Base-by-base conservation (phyloP, 2,797 vertebrate species). In the Austrolebias charrua region DNA sequence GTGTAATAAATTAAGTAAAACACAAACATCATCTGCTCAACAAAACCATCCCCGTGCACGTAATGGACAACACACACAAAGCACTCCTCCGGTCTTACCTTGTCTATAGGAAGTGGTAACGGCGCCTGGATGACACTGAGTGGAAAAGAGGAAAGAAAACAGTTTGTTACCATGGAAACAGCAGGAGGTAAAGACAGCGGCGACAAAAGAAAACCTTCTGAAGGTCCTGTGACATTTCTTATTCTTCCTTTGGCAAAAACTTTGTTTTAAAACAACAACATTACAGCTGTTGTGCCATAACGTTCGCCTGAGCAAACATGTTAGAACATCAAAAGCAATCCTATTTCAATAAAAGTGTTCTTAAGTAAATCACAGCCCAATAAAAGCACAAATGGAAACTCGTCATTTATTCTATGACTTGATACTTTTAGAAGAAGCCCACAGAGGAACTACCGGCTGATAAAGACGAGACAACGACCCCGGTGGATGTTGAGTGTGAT, bases 101-200 rank as follows among this genome's bases (percentile, higher is more conserved):
- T 98, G 91, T 99, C 97, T 93, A 98, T 92, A 88, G 97, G 97
- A 93, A 96, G 95, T 82, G 97, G 95, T 88, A 97, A 92, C 63
- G 97, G 94, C 88, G 95, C 92, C 90, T 96, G 96, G 92, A 98
- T 98, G 90, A 98, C 96, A 91, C 97, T 99, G 86, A 60, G 90
- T 92, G 81, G 76, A 63, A 65, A 35, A 84, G 50, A 80, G 50
- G 57, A 49, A 65, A 71, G 35, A 63, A 75, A 69, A 81, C 73
- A 79, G 38, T 77, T 76, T 0, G 66, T 89, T 63, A 77, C 86
- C 80, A 82, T 83, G 76, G 83, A 78, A 88, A 88, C 87, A 78
- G 49, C 63, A 73, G 47, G 53, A 67, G 72, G 50, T 46, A 15
- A 75, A 53, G 59, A 74, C 60, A 80, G 81, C 79, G 78, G 86